These are phyloP conservation scores for Bombus huntii DNA, from an alignment of 1,140 invertebrate species.

Conservation along the genomic window DNA sequence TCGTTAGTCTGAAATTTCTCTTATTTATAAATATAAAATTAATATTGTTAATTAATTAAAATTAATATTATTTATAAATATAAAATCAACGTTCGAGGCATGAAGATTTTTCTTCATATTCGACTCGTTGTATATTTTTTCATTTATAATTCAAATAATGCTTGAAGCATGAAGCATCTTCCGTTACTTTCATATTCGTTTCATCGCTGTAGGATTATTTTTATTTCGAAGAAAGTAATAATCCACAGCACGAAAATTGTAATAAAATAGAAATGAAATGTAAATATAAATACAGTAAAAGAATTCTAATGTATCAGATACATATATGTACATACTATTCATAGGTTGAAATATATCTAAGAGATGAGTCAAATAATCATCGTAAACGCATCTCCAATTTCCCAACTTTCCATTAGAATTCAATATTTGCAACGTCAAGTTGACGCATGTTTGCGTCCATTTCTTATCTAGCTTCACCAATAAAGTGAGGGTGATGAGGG, in stretches of 20 bases:
- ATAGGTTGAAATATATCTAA: neutral
- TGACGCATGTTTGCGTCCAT: too few species aligned
- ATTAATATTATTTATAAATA: too few species aligned
- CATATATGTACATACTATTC: neutral
- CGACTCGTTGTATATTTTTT: neutral
- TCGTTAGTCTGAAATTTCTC: neutral
- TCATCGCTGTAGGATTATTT: neutral
- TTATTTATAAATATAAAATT: too few species aligned
- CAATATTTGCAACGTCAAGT: neutral
- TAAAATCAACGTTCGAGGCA: neutral
- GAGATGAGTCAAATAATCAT: neutral
- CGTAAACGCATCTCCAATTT: neutral
- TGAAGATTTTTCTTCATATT: neutral
- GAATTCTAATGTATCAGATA: neutral
- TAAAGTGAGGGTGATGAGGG: neutral
- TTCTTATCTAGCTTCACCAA: neutral
- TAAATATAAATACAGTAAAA: neutral
- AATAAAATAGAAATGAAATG: neutral
- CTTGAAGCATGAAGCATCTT: too few species aligned
- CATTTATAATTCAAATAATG: neutral
- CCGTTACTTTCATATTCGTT: neutral
- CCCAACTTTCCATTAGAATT: neutral
- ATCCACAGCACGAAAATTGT: neutral
- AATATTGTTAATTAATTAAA: too few species aligned
- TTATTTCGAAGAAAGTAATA: too few species aligned